Evolutionary conservation across 2,888 invertebrate genomes (phyloP).

Genomic region (Bruchidius siliquastri): DNA sequence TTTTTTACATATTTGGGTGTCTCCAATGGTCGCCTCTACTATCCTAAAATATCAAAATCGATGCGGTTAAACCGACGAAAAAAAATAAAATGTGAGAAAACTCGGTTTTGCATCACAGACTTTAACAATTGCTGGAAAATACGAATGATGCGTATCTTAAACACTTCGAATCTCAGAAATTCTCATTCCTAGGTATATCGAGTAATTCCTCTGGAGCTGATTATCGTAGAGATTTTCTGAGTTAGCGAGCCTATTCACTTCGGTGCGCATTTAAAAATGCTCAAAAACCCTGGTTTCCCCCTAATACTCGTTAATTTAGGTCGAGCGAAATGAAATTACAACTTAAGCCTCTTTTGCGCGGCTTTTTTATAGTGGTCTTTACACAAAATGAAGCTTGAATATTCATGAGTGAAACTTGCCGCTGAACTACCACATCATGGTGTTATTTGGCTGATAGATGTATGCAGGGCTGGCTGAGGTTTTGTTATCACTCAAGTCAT

Average conservation of each 20-base stretch:
- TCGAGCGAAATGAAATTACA: constrained; percentile 33
- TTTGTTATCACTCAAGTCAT: background rate
- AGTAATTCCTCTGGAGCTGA: background rate
- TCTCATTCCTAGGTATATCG: background rate
- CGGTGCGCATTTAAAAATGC: constrained; percentile 7
- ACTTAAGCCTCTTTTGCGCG: constrained; percentile 32
- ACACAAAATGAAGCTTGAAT: constrained; percentile 21
- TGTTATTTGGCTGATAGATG: constrained; percentile 18
- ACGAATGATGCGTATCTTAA: too few species aligned
- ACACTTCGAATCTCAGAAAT: background rate
- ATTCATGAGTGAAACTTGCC: constrained; percentile 25
- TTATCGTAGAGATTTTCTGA: background rate
- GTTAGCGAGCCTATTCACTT: background rate
- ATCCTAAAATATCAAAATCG: too few species aligned
- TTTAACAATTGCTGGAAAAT: too few species aligned
- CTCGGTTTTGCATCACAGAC: too few species aligned
- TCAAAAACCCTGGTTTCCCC: constrained; percentile 25
- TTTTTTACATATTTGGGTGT: too few species aligned
- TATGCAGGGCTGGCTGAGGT: background rate
- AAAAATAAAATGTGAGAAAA: too few species aligned
- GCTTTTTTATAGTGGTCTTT: constrained; percentile 29
- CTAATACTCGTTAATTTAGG: constrained; percentile 31
- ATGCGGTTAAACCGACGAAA: too few species aligned
- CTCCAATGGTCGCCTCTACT: too few species aligned
- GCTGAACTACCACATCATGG: constrained; percentile 15